A percentile compares a stretch with the other conserved stretches of the same genome.
These are phyloP conservation scores for Archaeoteleia sp. DNA, from an alignment of 2,888 invertebrate species.

Conservation along the genomic window DNA sequence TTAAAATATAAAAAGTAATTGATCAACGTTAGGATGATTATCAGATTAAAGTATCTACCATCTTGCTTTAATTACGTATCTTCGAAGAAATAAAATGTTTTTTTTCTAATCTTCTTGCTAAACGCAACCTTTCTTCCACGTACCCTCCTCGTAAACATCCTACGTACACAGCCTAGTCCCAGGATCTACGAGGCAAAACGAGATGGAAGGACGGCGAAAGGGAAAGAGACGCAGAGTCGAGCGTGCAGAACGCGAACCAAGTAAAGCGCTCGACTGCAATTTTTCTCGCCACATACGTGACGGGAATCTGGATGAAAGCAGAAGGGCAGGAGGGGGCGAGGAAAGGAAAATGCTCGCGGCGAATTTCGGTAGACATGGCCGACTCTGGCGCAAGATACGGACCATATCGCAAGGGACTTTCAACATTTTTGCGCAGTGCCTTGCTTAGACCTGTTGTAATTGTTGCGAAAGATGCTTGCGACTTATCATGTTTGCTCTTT, in stretches of 20 bases:
- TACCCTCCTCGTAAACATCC: conserved; percentile 36
- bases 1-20: too few relatives aligned
- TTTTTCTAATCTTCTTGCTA: conserved; percentile 36
- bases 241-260: conserved; percentile 74
- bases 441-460: conserved; percentile 41
- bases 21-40: too few relatives aligned
- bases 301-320: conserved; percentile 71
- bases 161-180: conserved; percentile 45
- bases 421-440: conserved; percentile 54
- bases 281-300: conserved; percentile 75
- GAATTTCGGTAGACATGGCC: conserved; percentile 61
- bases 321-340: conserved; percentile 50
- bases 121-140: conserved; percentile 45
- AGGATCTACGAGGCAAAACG: conserved; percentile 54
- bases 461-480: conserved; percentile 22
- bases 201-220: conserved; percentile 45
- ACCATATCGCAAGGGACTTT: conserved; percentile 63
- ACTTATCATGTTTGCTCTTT: not conserved
- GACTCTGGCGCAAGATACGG: conserved; percentile 45
- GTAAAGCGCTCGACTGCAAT: conserved; percentile 75
- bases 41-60: too few relatives aligned
- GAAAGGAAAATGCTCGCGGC: conserved; percentile 60
- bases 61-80: too few relatives aligned
- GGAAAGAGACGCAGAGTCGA: conserved; percentile 55
- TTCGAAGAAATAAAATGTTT: conserved; percentile 40